Evolutionary conservation across 2,113 vertebrate species (phyloP), one percentile per base, ranked within the genome.

Genomic region (Sakesphorus luctuosus): DNA sequence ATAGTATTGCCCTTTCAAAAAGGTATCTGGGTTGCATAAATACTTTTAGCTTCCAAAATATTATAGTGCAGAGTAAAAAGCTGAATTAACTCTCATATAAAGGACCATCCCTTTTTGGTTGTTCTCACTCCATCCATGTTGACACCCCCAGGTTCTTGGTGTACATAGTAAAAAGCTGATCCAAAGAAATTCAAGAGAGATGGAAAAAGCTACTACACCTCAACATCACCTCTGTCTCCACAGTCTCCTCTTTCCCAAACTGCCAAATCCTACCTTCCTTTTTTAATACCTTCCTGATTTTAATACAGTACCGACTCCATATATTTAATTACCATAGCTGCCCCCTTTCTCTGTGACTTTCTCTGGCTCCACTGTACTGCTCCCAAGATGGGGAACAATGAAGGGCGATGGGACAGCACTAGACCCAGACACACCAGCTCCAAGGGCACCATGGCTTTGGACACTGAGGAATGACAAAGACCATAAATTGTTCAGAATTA

Each of bases 11-110:
- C 72, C 49, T 85, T 58, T 43, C 21, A 92, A 77, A 87, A 93
- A 31, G 2, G 0, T 5, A 66, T 10, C 25, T 2, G 1, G 15
- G 21, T 61, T 79, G 55, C 6, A 18, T 9, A 56, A 9, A n/a
- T 5, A 18, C n/a, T 50, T 88, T 18, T 24, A 79, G 29, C 56
- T 85, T 61, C 43, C 61, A 56, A 72, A 85, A 43, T 61, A 78
- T 8, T 46, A 52, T 4, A 4, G 44, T 26, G 47, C 16, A 47
- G 23, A 78, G 2, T 19, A 68, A 84, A 6, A 49, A 72, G 13
- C 24, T 71, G 16, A 43, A 90, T 20, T 31, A 31, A 40, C 15
- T 72, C 74, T 35, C 61, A 72, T 9, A 23, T 31, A 62, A 82
- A 87, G 14, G 12, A 36, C 3, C 35, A 55, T 7, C 13, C 58